These are phyloP conservation scores for Hystrix brachyura DNA, from an alignment of 2,113 vertebrate species.

Conservation along the genomic window DNA sequence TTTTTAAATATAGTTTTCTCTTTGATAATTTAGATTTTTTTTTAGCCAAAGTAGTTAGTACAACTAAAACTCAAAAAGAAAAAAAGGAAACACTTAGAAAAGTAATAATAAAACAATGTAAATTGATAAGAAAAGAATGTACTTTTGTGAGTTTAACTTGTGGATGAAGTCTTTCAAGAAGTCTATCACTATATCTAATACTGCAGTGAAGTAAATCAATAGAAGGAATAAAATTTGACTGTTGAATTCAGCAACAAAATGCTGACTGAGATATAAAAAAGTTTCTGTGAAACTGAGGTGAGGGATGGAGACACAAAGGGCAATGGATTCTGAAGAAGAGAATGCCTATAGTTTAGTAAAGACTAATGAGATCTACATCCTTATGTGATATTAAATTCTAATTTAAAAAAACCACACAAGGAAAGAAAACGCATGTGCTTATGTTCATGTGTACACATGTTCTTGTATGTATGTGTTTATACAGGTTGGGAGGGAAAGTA, in stretches of 20 bases:
- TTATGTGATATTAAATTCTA: no score
- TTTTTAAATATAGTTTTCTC: neutral
- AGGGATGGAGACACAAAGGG: rapidly evolving
- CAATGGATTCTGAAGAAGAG: neutral
- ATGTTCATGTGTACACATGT: no score
- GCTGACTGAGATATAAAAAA: neutral
- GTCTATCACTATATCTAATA: neutral
- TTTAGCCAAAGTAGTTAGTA: neutral
- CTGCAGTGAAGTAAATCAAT: neutral
- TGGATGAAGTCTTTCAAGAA: neutral
- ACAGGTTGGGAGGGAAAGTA: no score
- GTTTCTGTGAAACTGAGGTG: neutral
- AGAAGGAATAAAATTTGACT: neutral
- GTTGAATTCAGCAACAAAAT: neutral
- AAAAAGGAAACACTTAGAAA: no score
- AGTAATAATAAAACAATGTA: neutral
- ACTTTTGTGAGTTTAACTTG: neutral
- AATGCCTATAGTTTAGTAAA: neutral
- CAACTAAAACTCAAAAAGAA: neutral
- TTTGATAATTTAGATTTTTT: neutral
- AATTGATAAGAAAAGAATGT: neutral
- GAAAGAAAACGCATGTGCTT: no score
- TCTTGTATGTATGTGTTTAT: no score
- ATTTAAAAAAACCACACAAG: no score
- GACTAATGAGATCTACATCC: no score